phyloP scores from a whole-genome alignment of 2,797 vertebrate genomes.

The Hyperoplus immaculatus region DNA sequence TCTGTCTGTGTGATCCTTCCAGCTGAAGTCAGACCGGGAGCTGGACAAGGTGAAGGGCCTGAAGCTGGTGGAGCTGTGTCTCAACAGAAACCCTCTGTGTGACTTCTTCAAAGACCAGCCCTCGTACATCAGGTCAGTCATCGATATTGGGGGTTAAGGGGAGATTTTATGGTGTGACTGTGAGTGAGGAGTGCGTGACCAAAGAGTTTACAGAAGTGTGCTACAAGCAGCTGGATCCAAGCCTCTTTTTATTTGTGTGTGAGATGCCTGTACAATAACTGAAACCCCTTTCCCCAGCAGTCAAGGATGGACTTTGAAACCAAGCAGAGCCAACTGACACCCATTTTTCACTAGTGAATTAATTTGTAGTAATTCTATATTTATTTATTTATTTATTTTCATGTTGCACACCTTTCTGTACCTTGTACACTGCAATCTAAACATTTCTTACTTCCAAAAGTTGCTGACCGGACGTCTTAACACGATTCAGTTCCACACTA shows the following conservation, averaged over 20 bases:
- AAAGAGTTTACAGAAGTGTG: not conserved
- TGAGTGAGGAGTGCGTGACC: not conserved
- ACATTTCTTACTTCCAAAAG: slow-evolving; percentile 36
- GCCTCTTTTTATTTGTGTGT: not conserved
- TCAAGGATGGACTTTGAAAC: slow-evolving; percentile 14
- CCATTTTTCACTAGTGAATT: not conserved
- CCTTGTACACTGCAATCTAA: slow-evolving; percentile 45
- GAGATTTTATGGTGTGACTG: slow-evolving; percentile 28
- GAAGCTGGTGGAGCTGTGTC: slow-evolving; percentile 92
- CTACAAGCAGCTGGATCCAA: not conserved
- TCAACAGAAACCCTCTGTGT: slow-evolving; percentile 90
- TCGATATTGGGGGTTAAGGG: slow-evolving; percentile 25
- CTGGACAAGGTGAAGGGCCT: slow-evolving; percentile 92
- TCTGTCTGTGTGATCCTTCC: not conserved
- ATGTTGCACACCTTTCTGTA: not conserved
- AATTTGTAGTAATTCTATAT: not conserved
- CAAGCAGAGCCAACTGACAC: slow-evolving; percentile 15
- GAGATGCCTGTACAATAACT: not conserved
- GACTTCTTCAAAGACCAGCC: slow-evolving; percentile 90
- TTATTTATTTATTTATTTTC: not conserved
- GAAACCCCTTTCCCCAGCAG: slow-evolving; percentile 26
- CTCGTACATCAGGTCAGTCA: slow-evolving; percentile 91
- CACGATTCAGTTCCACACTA: not conserved
- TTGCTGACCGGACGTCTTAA: slow-evolving; percentile 30
- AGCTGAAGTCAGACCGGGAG: slow-evolving; percentile 91